These are phyloP conservation scores for Ciconia maguari DNA, from an alignment of 2,113 vertebrate species.

Conservation along the genomic window DNA sequence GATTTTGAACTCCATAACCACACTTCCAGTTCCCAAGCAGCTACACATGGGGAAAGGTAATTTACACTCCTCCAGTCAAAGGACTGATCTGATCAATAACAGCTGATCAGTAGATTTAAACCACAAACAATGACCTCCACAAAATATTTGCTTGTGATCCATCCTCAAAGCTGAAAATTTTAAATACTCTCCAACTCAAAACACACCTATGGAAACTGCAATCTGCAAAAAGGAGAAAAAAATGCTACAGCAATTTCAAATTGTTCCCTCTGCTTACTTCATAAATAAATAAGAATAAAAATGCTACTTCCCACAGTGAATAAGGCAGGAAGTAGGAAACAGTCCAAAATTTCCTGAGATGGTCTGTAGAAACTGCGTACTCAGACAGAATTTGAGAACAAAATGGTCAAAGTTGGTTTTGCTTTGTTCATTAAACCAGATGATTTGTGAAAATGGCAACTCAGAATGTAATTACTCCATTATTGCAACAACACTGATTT, in stretches of 20 bases:
- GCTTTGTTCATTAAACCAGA: neutral
- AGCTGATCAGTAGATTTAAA: neutral
- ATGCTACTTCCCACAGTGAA: neutral
- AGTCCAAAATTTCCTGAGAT: neutral
- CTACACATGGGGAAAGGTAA: neutral
- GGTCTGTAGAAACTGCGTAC: neutral
- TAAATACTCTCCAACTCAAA: neutral
- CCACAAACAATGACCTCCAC: neutral
- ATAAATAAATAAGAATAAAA: slow-evolving; percentile 17
- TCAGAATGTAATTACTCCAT: neutral
- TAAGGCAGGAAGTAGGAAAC: slow-evolving; percentile 4
- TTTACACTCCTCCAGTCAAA: neutral
- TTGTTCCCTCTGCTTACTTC: neutral
- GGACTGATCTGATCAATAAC: neutral
- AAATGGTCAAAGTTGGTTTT: neutral
- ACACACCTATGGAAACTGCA: neutral
- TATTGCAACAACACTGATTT: neutral
- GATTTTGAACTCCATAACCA: neutral
- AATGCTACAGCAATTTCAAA: neutral
- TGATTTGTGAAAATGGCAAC: neutral
- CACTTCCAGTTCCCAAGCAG: neutral
- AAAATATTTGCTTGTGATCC: neutral
- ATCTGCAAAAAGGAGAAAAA: neutral
- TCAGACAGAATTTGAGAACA: neutral
- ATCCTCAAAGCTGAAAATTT: neutral